Conservation (phyloP, 1,140 invertebrate genomes). For the Drosophila pseudoobscura region DNA sequence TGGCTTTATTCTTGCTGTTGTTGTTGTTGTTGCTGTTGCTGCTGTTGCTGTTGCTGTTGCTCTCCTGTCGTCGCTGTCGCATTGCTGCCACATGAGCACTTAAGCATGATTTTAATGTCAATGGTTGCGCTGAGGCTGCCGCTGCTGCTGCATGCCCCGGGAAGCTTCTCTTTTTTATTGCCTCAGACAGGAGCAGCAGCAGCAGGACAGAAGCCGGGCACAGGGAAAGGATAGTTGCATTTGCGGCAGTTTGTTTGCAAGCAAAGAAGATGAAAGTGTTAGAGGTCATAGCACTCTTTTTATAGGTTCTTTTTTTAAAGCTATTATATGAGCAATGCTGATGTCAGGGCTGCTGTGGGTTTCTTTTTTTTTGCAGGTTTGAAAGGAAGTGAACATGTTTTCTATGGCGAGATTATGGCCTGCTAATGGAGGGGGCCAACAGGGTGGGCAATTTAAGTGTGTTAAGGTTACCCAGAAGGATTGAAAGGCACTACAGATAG, state of each 20-base stretch:
- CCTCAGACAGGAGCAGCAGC: slow-evolving; percentile 30
- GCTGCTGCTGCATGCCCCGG: slow-evolving; percentile 30
- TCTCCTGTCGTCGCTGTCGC: slow-evolving; percentile 51
- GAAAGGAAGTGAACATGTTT: too few species aligned
- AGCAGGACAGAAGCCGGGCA: slow-evolving; percentile 1
- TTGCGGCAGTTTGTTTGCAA: slow-evolving; percentile 55
- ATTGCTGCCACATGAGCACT: slow-evolving; percentile 76
- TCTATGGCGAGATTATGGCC: too few species aligned
- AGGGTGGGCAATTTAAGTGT: too few species aligned
- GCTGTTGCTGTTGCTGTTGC: slow-evolving; percentile 26
- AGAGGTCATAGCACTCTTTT: slow-evolving; percentile 57
- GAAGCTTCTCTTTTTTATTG: slow-evolving; percentile 39
- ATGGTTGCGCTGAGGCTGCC: slow-evolving; percentile 60
- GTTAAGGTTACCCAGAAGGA: too few species aligned
- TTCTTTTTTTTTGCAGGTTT: too few species aligned
- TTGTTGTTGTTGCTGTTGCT: slow-evolving; percentile 23
- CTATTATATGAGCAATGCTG: neutral
- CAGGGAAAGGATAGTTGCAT: slow-evolving; percentile 28
- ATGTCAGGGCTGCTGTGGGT: neutral
- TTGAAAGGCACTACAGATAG: too few species aligned
- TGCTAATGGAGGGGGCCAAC: too few species aligned
- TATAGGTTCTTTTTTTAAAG: slow-evolving; percentile 56
- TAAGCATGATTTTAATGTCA: slow-evolving; percentile 83
- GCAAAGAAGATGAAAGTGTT: slow-evolving; percentile 73
- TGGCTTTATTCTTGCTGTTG: slow-evolving; percentile 33